Base-by-base conservation (phyloP, 53 echinoderm and acorn worm species). In the Stichopus horrens region DNA sequence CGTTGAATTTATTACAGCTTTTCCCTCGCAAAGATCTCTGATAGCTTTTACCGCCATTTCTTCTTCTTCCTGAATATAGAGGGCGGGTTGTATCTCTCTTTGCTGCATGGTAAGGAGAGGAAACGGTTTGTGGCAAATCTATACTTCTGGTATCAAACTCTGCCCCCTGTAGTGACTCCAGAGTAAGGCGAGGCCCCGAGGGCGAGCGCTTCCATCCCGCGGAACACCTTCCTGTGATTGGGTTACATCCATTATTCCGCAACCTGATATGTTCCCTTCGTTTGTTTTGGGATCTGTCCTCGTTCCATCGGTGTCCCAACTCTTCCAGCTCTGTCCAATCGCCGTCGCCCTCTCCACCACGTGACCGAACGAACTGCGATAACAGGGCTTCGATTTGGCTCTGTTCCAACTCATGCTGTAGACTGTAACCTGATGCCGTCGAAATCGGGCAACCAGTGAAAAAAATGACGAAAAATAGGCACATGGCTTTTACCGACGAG, bases 131-230 rank as follows among this genome's bases (percentile, higher is more conserved):
- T 21, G 81, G 58, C 19, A 81, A 81, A 18, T 56, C 81, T 81
- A 81, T 57, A 81, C 18, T 81, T n/a, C 58, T 19, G 58, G 19
- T 57, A 56, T 20, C 81, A 4, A 81, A 81, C 8, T 81, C 81
- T 6, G 23, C 81, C n/a, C 19, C 21, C 55, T 51, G 7, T 53
- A 14, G 11, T 71, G 19, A 71, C 19, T 18, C n/a, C n/a, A n/a
- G n/a, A 18, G 18, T 18, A 20, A 18, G 71, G 9, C 11, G 16
- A 54, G 53, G 54, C 16, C 4, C 9, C 5, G 81, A 57, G 4
- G 81, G 57, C 16, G 81, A 81, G 18, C 81, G 81, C 22, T 81
- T 81, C 81, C 81, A 81, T 11, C 81, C 81, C 0, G 81, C 81
- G 21, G 81, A 81, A 53, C 81, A 81, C 56, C 23, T 81, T 20